A percentile compares a stretch with the other conserved stretches of the same genome.
Conservation (phyloP, 2,888 invertebrate genomes). For the Crocallis elinguaria region DNA sequence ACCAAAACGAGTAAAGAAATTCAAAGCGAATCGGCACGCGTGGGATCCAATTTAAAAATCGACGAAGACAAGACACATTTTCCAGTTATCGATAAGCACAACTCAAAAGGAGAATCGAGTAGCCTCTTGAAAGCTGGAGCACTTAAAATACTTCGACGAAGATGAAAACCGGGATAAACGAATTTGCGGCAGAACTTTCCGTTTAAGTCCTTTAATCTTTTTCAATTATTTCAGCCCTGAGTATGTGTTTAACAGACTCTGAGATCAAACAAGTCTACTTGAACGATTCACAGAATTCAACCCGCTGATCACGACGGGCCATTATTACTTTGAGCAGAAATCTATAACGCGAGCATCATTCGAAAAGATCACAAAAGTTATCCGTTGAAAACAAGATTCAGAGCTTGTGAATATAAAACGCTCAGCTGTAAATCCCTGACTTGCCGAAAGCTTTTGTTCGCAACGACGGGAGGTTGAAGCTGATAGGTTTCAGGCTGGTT, state of each 20-base stretch:
- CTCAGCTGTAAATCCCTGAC: conserved; percentile 20
- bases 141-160: neutral
- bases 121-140: neutral
- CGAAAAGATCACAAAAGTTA: conserved; percentile 19
- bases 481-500: conserved; percentile 9
- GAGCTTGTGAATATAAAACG: conserved; percentile 30
- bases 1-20: conserved; percentile 33
- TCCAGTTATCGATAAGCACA: conserved; percentile 9
- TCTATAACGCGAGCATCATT: conserved; percentile 12
- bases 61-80: neutral
- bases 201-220: conserved; percentile 9
- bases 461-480: conserved; percentile 13
- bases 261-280: conserved; percentile 25
- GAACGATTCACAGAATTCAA: conserved; percentile 15
- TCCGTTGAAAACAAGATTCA: conserved; percentile 10
- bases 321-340: conserved; percentile 23
- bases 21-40: conserved; percentile 30
- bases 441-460: conserved; percentile 28
- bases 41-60: conserved; percentile 20
- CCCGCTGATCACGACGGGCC: conserved; percentile 24
- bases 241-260: conserved; percentile 4
- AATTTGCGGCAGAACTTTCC: neutral
- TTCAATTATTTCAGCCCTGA: neutral
- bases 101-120: neutral
- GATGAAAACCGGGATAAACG: conserved; percentile 1